Percentiles rank a stretch among this genome's conserved stretches.
Conservation (phyloP, 2,797 vertebrate genomes). For the Characodon lateralis region DNA sequence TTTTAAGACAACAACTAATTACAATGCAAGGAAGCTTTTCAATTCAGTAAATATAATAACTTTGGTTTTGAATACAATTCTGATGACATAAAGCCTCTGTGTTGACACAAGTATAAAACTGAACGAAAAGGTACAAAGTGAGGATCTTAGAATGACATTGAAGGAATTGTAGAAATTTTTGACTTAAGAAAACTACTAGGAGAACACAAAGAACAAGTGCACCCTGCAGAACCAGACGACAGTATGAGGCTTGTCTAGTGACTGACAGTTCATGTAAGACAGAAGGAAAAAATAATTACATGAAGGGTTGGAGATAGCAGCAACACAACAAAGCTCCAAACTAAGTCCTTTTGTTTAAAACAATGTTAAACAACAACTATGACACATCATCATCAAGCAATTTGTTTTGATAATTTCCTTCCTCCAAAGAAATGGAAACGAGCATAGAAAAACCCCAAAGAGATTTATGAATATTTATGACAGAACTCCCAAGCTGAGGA, state of each 20-base stretch:
- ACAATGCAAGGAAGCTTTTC: not conserved
- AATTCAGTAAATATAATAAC: not conserved
- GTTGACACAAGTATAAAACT: not conserved
- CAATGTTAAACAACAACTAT: constrained; percentile 4
- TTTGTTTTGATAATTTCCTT: constrained; percentile 19
- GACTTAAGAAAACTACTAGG: not conserved
- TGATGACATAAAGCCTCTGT: not conserved
- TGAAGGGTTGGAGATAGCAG: not conserved
- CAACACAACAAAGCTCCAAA: constrained; percentile 4
- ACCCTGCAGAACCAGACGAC: not conserved
- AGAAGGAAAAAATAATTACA: not conserved
- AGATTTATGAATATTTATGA: constrained; percentile 20
- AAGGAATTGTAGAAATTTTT: not conserved
- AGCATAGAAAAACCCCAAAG: not conserved
- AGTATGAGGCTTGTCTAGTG: not conserved
- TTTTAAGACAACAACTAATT: not conserved
- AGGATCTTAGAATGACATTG: not conserved
- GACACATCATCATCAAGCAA: not conserved
- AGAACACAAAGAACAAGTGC: not conserved
- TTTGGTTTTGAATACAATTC: not conserved
- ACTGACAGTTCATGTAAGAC: not conserved
- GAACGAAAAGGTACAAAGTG: not conserved
- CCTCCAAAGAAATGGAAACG: not conserved
- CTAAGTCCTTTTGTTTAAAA: constrained; percentile 10
- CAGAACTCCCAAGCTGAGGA: constrained; percentile 12